Evolutionary conservation across 2,888 invertebrate genomes (phyloP).

Genomic region (Platerodrilus igneus): DNA sequence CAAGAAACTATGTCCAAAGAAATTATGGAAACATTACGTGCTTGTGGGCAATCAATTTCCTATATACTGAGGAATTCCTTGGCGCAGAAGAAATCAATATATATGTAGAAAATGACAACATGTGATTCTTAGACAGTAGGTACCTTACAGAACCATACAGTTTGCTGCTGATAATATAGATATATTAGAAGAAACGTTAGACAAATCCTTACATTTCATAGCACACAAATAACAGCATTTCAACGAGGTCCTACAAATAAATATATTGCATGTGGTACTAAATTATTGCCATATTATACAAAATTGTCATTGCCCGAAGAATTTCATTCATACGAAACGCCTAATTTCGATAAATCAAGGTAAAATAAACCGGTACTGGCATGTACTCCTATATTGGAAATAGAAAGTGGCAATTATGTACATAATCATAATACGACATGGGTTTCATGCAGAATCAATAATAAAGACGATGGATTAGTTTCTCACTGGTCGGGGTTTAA

Average conservation of each 20-base stretch:
- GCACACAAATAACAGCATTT: conserved; percentile 19
- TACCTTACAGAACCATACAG: conserved; percentile 20
- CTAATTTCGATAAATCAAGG: conserved; percentile 1
- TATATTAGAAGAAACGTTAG: conserved; percentile 24
- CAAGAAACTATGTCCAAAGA: too few species aligned
- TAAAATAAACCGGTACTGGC: neutral
- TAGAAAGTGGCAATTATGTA: neutral
- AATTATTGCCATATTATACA: conserved; percentile 4
- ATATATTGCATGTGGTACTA: too few species aligned
- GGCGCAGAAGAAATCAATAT: too few species aligned
- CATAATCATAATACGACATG: conserved; percentile 5
- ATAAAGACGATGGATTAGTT: neutral
- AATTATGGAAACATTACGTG: too few species aligned
- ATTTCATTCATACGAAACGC: conserved; percentile 1
- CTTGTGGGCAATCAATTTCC: too few species aligned
- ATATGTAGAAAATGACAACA: too few species aligned
- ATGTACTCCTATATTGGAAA: neutral
- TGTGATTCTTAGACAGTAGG: too few species aligned
- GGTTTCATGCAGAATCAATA: conserved; percentile 6
- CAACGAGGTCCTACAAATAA: conserved; percentile 8
- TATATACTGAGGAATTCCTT: too few species aligned
- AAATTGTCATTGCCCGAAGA: conserved; percentile 8
- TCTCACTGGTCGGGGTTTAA: conserved; percentile 11
- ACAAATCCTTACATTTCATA: conserved; percentile 25
- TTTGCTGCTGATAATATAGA: conserved; percentile 27